A percentile compares a stretch with the other conserved stretches of the same genome.
Evolutionary conservation across 2,888 invertebrate species (phyloP).

Genomic region (Lacanobia wlatinum): DNA sequence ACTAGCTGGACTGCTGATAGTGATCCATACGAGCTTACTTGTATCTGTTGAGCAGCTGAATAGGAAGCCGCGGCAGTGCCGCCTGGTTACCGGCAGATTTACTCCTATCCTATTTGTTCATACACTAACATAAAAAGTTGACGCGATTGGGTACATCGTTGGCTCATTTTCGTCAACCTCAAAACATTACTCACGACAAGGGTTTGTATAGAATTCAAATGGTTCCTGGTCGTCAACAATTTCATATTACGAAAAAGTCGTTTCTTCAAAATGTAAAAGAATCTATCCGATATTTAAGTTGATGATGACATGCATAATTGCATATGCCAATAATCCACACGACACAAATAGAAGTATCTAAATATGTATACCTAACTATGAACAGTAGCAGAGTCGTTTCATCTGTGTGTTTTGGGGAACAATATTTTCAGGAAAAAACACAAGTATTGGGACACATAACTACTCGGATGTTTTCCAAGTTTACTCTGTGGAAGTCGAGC

Average conservation of each 20-base stretch:
- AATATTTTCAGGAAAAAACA: no score
- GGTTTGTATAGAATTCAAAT: neutral
- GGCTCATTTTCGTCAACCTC: neutral
- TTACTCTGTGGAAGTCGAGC: neutral
- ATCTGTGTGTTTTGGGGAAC: no score
- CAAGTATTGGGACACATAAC: no score
- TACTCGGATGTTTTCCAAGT: neutral
- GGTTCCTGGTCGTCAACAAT: neutral
- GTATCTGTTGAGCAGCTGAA: neutral
- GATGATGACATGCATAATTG: no score
- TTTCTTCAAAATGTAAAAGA: no score
- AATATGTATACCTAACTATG: no score
- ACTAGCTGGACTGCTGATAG: neutral
- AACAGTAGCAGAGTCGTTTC: no score
- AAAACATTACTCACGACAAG: neutral
- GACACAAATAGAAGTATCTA: no score
- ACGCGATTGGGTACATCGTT: neutral
- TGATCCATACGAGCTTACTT: neutral
- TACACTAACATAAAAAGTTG: neutral
- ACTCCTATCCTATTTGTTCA: neutral
- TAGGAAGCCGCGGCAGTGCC: neutral
- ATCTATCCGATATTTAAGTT: no score
- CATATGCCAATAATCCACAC: no score
- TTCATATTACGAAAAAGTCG: no score
- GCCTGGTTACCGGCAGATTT: neutral